Conservation (phyloP, 1,140 invertebrate genomes). For the Pararge aegeria region DNA sequence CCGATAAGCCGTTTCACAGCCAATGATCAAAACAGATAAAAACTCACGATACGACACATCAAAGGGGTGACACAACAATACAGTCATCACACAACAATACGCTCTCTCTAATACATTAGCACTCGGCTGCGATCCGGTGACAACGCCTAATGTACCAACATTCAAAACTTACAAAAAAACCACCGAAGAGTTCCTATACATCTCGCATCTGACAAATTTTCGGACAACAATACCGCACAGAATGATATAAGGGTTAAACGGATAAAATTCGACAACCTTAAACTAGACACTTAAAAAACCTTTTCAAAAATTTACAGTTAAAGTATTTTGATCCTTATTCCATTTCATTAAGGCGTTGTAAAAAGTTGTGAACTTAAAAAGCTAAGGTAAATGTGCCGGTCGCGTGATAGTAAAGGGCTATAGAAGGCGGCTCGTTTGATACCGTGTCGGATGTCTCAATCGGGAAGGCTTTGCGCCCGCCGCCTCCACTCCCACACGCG, state of each 20-base stretch:
- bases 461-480: slow-evolving; percentile 64
- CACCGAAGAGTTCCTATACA: slow-evolving; percentile 48
- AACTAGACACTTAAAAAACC: slow-evolving; percentile 12
- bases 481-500: slow-evolving; percentile 47
- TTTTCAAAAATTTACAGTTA: background rate
- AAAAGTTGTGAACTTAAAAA: background rate
- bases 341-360: slow-evolving; percentile 8
- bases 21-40: slow-evolving; percentile 18
- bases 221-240: slow-evolving; percentile 61
- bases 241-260: slow-evolving; percentile 69
- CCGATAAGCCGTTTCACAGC: slow-evolving; percentile 1
- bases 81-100: slow-evolving; percentile 32
- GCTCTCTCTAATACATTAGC: slow-evolving; percentile 43
- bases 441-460: slow-evolving; percentile 74
- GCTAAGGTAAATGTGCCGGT: slow-evolving; percentile 34
- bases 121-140: slow-evolving; percentile 47
- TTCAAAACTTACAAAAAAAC: slow-evolving; percentile 40
- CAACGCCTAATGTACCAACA: slow-evolving; percentile 59
- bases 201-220: slow-evolving; percentile 70
- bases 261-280: slow-evolving; percentile 45
- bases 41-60: slow-evolving; percentile 13
- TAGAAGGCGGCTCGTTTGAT: slow-evolving; percentile 71
- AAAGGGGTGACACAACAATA: slow-evolving; percentile 36
- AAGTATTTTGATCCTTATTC: slow-evolving; percentile 20
- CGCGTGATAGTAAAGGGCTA: slow-evolving; percentile 59